A percentile compares a stretch with the other conserved stretches of the same genome.
Evolutionary conservation across 1,140 invertebrate species (phyloP).

Genomic region (Sarcophaga bullata): DNA sequence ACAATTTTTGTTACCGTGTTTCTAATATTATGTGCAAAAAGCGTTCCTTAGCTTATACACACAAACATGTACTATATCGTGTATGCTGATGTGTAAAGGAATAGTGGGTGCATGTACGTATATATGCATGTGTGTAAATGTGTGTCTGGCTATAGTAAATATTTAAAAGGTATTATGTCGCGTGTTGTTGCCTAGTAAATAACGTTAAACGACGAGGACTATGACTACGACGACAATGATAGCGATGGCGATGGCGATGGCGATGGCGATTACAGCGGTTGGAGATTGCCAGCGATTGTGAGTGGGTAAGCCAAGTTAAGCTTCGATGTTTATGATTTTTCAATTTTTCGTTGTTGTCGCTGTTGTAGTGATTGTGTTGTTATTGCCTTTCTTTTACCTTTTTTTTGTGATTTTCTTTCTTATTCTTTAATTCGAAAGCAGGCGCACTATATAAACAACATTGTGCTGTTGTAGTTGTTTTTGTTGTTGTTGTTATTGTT

Average conservation of each 20-base stretch:
- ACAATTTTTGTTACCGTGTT: neutral
- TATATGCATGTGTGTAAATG: neutral
- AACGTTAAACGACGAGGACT: constrained; percentile 28
- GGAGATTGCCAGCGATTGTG: neutral
- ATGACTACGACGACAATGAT: neutral
- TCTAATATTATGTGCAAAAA: neutral
- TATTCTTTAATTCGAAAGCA: neutral
- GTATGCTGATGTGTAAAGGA: neutral
- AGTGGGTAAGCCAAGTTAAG: constrained; percentile 12
- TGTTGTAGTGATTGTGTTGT: neutral
- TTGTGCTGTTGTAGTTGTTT: neutral
- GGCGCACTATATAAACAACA: neutral
- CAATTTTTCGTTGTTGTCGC: neutral
- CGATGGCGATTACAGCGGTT: neutral
- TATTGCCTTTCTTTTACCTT: neutral
- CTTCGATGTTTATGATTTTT: constrained; percentile 38
- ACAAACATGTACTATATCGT: neutral
- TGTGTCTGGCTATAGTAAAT: constrained; percentile 32
- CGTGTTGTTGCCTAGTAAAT: constrained; percentile 36
- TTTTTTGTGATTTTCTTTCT: neutral
- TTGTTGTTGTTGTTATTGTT: neutral
- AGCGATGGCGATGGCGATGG: neutral
- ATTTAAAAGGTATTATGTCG: constrained; percentile 37
- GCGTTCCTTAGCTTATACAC: neutral
- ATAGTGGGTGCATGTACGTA: neutral